phyloP scores from a whole-genome alignment of 2,797 vertebrate species.

The Dendrocincla fuliginosa region DNA sequence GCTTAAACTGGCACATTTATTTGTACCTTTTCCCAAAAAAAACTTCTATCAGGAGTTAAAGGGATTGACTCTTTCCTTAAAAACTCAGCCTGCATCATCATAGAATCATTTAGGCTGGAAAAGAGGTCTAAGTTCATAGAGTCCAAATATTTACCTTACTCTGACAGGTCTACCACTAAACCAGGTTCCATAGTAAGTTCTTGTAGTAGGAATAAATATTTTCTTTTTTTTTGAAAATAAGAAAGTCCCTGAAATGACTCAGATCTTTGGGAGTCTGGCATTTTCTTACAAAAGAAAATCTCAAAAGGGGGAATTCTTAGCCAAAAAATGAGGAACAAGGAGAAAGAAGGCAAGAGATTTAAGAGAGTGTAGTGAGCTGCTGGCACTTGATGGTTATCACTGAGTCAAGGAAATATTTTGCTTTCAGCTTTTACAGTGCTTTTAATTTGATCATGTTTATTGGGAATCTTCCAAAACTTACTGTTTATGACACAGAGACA shows the following conservation, averaged over 20 bases:
- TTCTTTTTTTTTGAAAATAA: neutral
- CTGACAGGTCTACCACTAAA: neutral
- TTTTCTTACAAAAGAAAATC: neutral
- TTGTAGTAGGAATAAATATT: neutral
- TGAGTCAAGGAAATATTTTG: neutral
- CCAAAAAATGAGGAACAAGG: neutral
- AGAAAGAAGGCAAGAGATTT: neutral
- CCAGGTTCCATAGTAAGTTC: neutral
- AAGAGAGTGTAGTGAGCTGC: neutral
- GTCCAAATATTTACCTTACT: neutral
- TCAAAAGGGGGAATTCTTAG: rapidly evolving
- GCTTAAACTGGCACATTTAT: neutral
- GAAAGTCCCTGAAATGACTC: neutral
- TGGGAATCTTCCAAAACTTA: neutral
- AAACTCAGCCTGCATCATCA: neutral
- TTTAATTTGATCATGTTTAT: neutral
- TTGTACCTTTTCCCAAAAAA: neutral
- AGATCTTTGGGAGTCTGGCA: neutral
- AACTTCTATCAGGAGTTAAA: neutral
- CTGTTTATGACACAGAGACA: neutral
- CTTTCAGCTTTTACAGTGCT: neutral
- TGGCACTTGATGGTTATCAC: neutral
- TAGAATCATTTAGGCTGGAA: neutral
- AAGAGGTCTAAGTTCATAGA: neutral
- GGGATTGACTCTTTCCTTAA: neutral